These are phyloP conservation scores for Philereme vetulata DNA, from an alignment of 2,888 invertebrate genomes.

Conservation along the genomic window DNA sequence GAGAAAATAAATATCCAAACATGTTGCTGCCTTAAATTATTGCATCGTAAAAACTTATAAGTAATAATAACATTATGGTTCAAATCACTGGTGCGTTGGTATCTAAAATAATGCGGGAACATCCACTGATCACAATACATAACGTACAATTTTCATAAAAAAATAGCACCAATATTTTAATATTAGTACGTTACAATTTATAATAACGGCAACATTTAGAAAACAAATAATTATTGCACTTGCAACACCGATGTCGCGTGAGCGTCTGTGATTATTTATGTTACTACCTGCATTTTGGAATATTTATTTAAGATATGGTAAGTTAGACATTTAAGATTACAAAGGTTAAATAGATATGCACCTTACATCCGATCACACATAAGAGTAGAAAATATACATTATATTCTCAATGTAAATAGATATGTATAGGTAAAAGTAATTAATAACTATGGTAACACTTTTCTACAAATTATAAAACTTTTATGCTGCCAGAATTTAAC, in stretches of 20 bases:
- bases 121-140: constrained; percentile 52
- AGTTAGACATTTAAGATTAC: constrained; percentile 58
- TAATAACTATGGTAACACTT: constrained; percentile 79
- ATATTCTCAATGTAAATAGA: constrained; percentile 69
- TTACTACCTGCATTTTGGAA: constrained; percentile 42
- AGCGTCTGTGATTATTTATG: constrained; percentile 12
- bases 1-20: constrained; percentile 34
- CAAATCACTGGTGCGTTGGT: constrained; percentile 72
- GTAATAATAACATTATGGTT: constrained; percentile 47
- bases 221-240: constrained; percentile 55
- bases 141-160: constrained; percentile 57
- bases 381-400: constrained; percentile 72
- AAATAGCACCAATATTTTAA: constrained; percentile 81
- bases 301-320: constrained; percentile 58
- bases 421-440: constrained; percentile 70
- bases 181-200: constrained; percentile 67
- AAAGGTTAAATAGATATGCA: constrained; percentile 58
- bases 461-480: constrained; percentile 54
- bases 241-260: constrained; percentile 59
- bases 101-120: constrained; percentile 41
- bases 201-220: constrained; percentile 54
- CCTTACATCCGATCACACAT: constrained; percentile 66
- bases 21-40: constrained; percentile 44
- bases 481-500: constrained; percentile 24
- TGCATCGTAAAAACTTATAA: constrained; percentile 55